Percentiles rank a stretch among this genome's conserved stretches.
Evolutionary conservation across 2,888 invertebrate genomes (phyloP).

Genomic region (Agriopis marginaria): DNA sequence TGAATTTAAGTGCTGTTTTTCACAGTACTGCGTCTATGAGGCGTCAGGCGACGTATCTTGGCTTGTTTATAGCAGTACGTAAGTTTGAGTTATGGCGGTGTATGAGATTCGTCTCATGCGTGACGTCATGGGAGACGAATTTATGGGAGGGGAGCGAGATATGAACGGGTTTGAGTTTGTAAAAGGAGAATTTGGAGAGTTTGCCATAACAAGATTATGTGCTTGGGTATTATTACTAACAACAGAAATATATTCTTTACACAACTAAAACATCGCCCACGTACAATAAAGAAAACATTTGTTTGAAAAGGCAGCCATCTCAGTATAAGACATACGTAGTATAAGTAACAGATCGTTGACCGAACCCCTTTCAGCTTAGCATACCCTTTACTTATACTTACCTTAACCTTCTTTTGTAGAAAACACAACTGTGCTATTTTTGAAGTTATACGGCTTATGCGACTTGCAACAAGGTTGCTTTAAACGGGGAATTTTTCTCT

Average conservation of each 20-base stretch:
- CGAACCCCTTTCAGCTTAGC: no score
- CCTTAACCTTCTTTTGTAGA: no score
- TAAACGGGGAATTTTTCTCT: no score
- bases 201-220: conserved; percentile 34
- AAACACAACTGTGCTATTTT: no score
- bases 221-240: conserved; percentile 1
- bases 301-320: neutral
- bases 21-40: conserved; percentile 5
- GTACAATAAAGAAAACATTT: no score
- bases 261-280: no score
- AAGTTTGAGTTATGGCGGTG: conserved; percentile 70
- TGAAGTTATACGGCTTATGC: no score
- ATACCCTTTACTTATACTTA: no score
- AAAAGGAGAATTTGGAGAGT: conserved; percentile 46
- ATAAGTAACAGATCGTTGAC: no score
- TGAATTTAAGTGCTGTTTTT: conserved; percentile 10
- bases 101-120: conserved; percentile 57
- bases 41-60: conserved; percentile 55
- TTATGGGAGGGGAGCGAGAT: conserved; percentile 57
- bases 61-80: conserved; percentile 66
- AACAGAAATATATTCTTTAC: no score
- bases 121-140: conserved; percentile 63
- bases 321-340: no score
- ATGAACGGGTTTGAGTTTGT: conserved; percentile 13
- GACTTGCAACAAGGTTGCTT: no score